Conservation (phyloP, 2,888 invertebrate species). For the Caenorhabditis macrosperma region DNA sequence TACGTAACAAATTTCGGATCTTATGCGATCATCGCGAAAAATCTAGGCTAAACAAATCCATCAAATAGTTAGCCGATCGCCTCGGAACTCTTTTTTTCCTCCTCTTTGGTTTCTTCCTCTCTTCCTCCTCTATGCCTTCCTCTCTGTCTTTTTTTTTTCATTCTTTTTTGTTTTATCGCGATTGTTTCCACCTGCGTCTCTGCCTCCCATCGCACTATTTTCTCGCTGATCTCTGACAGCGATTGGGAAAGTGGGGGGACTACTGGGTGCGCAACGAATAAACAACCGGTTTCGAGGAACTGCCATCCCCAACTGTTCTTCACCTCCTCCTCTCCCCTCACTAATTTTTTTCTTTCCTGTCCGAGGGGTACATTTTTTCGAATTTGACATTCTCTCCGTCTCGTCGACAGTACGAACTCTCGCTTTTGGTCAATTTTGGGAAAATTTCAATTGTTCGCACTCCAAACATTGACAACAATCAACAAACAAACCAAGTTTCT, state of each 20-base stretch:
- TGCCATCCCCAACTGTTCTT: conserved; percentile 21
- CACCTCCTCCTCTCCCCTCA: not conserved
- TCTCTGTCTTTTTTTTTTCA: not conserved
- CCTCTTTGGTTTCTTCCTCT: not conserved
- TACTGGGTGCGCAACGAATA: conserved; percentile 37
- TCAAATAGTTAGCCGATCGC: conserved; percentile 3
- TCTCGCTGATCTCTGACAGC: conserved; percentile 32
- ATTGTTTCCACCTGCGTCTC: conserved; percentile 25
- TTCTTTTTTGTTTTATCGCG: conserved; percentile 18
- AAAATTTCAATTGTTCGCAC: not conserved
- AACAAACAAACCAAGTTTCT: not conserved
- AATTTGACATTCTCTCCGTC: not conserved
- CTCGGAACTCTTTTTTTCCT: not conserved
- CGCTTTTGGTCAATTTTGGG: not conserved
- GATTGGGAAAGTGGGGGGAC: conserved; percentile 9
- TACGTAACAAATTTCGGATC: not conserved
- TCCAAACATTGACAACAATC: not conserved
- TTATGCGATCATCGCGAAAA: not conserved
- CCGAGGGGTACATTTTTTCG: not conserved
- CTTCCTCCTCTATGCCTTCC: not conserved
- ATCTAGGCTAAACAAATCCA: conserved; percentile 10
- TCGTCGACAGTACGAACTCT: not conserved
- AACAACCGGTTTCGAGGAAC: conserved; percentile 49
- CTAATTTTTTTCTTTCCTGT: not conserved
- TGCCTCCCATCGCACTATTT: not conserved